Evolutionary conservation across 2,888 invertebrate genomes (phyloP).

Genomic region (Nephrocerus scutellatus): DNA sequence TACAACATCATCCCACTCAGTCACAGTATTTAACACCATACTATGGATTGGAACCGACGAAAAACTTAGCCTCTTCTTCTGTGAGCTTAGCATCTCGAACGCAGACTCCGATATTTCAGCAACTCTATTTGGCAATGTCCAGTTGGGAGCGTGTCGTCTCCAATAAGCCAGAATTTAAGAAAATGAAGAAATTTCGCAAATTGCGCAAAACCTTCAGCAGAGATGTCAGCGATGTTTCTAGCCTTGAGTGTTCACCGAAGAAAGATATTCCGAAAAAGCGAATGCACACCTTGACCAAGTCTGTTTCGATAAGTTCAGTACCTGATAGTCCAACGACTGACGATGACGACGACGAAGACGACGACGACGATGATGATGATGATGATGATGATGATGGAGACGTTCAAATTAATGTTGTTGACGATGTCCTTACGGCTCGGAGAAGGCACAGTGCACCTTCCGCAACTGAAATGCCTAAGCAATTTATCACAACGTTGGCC

Average conservation of each 20-base stretch:
- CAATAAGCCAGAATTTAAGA: conserved; percentile 31
- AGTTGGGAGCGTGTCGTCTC: conserved; percentile 41
- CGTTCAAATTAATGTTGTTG: too few species aligned
- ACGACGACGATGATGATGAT: conserved; percentile 12
- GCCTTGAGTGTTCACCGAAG: conserved; percentile 10
- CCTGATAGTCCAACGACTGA: conserved; percentile 24
- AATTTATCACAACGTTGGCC: too few species aligned
- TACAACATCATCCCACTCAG: too few species aligned
- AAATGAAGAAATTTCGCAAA: conserved; percentile 28
- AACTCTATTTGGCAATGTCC: conserved; percentile 46
- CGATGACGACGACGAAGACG: conserved; percentile 27
- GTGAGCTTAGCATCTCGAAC: conserved; percentile 41
- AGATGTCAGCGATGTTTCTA: conserved; percentile 18
- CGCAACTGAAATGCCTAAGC: too few species aligned
- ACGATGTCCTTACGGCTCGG: too few species aligned
- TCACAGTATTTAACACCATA: too few species aligned
- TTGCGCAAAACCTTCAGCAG: conserved; percentile 21
- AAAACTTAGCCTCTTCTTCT: too few species aligned
- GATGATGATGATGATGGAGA: too few species aligned
- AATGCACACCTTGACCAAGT: conserved; percentile 26
- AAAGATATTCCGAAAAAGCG: conserved; percentile 2
- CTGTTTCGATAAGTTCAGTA: conserved; percentile 28
- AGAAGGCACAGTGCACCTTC: too few species aligned
- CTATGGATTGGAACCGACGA: too few species aligned
- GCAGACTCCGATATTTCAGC: conserved; percentile 51